These are phyloP conservation scores for Atrina japonica DNA, from an alignment of 2,888 invertebrate species.

Conservation along the genomic window DNA sequence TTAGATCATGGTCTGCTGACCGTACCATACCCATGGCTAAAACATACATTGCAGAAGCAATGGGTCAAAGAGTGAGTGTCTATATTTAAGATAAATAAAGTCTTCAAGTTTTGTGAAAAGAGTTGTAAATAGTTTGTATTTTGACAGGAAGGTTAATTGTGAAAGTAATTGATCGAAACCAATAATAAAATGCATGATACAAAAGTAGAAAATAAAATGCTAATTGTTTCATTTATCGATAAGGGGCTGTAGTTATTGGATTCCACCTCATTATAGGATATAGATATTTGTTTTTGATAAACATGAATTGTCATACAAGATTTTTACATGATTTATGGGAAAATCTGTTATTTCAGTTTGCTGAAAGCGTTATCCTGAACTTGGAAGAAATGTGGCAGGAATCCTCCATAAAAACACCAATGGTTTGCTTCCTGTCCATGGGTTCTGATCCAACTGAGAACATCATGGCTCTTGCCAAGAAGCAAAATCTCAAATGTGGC, in stretches of 20 bases:
- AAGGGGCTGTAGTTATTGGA: no score
- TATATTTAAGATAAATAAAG: background rate
- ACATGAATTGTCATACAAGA: no score
- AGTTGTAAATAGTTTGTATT: background rate
- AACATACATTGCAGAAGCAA: slow-evolving; percentile 79
- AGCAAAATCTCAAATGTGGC: slow-evolving; percentile 87
- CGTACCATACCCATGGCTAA: slow-evolving; percentile 81
- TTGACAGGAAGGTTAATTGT: background rate
- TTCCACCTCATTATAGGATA: no score
- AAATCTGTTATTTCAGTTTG: slow-evolving; percentile 83
- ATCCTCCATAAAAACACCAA: slow-evolving; percentile 92
- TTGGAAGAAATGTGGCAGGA: slow-evolving; percentile 94
- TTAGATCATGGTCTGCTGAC: slow-evolving; percentile 80
- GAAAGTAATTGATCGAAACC: background rate
- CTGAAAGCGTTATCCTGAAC: slow-evolving; percentile 95
- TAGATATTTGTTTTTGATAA: no score
- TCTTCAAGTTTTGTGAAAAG: background rate
- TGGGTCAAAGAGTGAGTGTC: slow-evolving; percentile 75
- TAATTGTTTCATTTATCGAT: no score
- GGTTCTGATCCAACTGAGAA: slow-evolving; percentile 98
- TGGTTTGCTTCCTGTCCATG: slow-evolving; percentile 95
- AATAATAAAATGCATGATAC: background rate
- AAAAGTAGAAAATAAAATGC: background rate
- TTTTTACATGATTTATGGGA: no score
- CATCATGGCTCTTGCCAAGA: slow-evolving; percentile 92